These are phyloP conservation scores for Marisa cornuarietis DNA, from an alignment of 1,140 invertebrate genomes.

Conservation along the genomic window DNA sequence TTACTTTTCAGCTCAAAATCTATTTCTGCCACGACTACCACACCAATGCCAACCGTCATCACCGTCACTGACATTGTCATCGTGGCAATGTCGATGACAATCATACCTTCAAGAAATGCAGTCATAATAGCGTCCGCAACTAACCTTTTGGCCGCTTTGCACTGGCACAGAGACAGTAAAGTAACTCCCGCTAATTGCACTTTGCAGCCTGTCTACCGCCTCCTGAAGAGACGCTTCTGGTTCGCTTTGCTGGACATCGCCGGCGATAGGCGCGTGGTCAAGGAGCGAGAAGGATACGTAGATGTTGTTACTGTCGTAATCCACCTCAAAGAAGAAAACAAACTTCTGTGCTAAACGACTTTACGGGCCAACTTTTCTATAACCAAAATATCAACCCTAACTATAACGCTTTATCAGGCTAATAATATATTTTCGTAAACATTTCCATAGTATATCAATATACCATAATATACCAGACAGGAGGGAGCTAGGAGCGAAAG, in stretches of 20 bases:
- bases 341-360: neutral
- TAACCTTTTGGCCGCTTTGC: too few relatives aligned
- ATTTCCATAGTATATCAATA: too few relatives aligned
- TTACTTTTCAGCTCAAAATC: too few relatives aligned
- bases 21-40: too few relatives aligned
- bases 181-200: neutral
- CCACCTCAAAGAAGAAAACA: conserved; percentile 26
- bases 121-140: too few relatives aligned
- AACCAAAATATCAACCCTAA: neutral
- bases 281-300: conserved; percentile 32
- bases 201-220: neutral
- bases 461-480: too few relatives aligned
- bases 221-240: neutral
- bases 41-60: too few relatives aligned
- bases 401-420: neutral
- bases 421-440: neutral
- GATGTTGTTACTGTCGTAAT: conserved; percentile 31
- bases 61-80: too few relatives aligned
- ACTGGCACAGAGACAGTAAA: too few relatives aligned
- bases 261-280: conserved; percentile 23
- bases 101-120: too few relatives aligned
- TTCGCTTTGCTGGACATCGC: conserved; percentile 21
- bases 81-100: too few relatives aligned
- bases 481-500: neutral
- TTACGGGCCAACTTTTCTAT: too few relatives aligned